Percentiles rank a stretch among this genome's conserved stretches.
Evolutionary conservation across 2,888 invertebrate species (phyloP).

Genomic region (Petrolisthes cinctipes): DNA sequence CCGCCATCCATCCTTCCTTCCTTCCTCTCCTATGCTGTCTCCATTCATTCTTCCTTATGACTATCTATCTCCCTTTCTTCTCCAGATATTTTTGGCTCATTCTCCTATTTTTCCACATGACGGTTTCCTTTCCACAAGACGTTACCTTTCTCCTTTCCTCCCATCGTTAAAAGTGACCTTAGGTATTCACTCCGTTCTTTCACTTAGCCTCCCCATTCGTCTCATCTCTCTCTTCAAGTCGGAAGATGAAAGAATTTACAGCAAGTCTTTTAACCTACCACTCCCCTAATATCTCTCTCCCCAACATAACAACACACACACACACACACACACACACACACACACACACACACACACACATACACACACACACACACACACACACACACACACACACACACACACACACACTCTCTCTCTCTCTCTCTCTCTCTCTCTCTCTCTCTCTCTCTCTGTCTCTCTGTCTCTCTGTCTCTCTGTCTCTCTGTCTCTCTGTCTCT

Average conservation of each 20-base stretch:
- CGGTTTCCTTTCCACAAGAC: too few species aligned
- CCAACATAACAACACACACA: too few species aligned
- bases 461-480: background rate
- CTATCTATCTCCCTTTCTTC: background rate
- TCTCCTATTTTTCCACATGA: too few species aligned
- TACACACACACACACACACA: background rate
- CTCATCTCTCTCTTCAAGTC: too few species aligned
- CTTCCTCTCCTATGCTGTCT: background rate
- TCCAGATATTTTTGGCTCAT: background rate
- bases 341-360: background rate
- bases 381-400: background rate
- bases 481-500: constrained; percentile 16
- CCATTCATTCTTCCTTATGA: background rate
- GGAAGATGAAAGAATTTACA: too few species aligned
- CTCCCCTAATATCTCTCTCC: too few species aligned
- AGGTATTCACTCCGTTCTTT: too few species aligned
- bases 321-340: too few species aligned
- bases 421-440: background rate
- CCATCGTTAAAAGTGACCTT: too few species aligned
- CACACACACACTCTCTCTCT: background rate
- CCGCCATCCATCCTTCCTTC: background rate
- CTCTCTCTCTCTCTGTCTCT: background rate
- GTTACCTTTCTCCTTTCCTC: too few species aligned
- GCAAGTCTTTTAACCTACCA: too few species aligned
- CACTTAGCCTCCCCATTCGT: too few species aligned